Conservation (phyloP, 2,797 vertebrate genomes). For the Salmo trutta region DNA sequence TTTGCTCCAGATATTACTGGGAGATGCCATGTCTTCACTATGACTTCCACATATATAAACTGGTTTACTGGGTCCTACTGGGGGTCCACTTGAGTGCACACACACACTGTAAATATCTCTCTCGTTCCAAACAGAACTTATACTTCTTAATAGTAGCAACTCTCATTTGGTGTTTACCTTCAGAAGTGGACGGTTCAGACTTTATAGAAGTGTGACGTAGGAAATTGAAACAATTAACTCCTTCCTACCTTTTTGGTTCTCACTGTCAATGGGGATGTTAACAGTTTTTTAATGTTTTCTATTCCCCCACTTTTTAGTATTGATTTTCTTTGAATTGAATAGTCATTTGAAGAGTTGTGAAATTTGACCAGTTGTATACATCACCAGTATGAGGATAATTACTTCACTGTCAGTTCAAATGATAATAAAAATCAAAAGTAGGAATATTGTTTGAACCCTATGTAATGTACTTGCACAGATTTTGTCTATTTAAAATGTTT, state of each 20-base stretch:
- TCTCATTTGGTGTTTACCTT: slow-evolving; percentile 19
- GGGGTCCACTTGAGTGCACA: slow-evolving; percentile 62
- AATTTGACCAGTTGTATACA: slow-evolving; percentile 54
- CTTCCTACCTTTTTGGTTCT: slow-evolving; percentile 28
- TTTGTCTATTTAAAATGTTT: slow-evolving; percentile 51
- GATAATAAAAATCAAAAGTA: slow-evolving; percentile 33
- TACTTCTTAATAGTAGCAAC: slow-evolving; percentile 64
- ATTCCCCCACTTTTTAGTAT: slow-evolving; percentile 50
- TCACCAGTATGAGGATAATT: slow-evolving; percentile 33
- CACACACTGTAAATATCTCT: slow-evolving; percentile 70
- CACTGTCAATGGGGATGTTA: slow-evolving; percentile 36
- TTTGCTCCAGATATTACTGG: slow-evolving; percentile 28
- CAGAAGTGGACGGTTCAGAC: slow-evolving; percentile 46
- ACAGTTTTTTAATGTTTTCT: slow-evolving; percentile 55
- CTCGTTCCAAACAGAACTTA: slow-evolving; percentile 60
- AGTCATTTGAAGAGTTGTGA: slow-evolving; percentile 47
- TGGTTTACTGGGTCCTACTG: slow-evolving; percentile 33
- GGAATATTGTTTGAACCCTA: slow-evolving; percentile 56
- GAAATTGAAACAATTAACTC: slow-evolving; percentile 35
- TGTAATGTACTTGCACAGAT: slow-evolving; percentile 52
- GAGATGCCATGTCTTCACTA: slow-evolving; percentile 39
- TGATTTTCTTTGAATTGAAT: slow-evolving; percentile 33
- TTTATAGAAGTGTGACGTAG: slow-evolving; percentile 31
- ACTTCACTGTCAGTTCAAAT: slow-evolving; percentile 57
- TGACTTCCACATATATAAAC: slow-evolving; percentile 5